phyloP scores from a whole-genome alignment of 2,113 vertebrate species.

The Oryctolagus cuniculus region DNA sequence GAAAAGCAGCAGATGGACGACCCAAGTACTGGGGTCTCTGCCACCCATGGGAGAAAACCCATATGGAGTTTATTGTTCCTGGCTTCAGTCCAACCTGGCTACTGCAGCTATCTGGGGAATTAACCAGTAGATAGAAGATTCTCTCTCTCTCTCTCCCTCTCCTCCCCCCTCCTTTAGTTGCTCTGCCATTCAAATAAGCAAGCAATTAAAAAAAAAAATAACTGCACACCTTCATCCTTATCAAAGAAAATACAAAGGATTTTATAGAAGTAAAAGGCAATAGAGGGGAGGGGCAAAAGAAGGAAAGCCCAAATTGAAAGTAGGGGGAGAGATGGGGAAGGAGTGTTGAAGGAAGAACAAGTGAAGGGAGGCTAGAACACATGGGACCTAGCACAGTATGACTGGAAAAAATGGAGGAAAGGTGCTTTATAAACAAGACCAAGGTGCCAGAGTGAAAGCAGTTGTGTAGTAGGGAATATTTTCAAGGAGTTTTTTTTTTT shows the following conservation, averaged over 20 bases:
- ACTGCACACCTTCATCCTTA: not conserved
- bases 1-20: too few species aligned
- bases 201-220: too few species aligned
- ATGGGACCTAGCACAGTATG: accelerated
- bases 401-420: not conserved
- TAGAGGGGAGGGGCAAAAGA: not conserved
- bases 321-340: accelerated
- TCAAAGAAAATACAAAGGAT: not conserved
- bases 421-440: too few species aligned
- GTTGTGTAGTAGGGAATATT: not conserved
- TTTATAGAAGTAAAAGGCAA: not conserved
- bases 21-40: too few species aligned
- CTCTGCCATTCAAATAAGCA: too few species aligned
- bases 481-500: not conserved
- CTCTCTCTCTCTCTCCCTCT: too few species aligned
- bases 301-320: not conserved
- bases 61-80: too few species aligned
- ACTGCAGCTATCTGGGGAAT: too few species aligned
- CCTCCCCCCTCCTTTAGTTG: too few species aligned
- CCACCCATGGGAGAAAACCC: too few species aligned
- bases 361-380: accelerated
- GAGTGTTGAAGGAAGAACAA: not conserved
- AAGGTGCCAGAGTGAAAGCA: not conserved
- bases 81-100: too few species aligned
- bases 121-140: too few species aligned